A percentile compares a stretch with the other conserved stretches of the same genome.
These are phyloP conservation scores for Bursaphelenchus okinawaensis DNA, from an alignment of 2,888 invertebrate genomes.

Conservation along the genomic window DNA sequence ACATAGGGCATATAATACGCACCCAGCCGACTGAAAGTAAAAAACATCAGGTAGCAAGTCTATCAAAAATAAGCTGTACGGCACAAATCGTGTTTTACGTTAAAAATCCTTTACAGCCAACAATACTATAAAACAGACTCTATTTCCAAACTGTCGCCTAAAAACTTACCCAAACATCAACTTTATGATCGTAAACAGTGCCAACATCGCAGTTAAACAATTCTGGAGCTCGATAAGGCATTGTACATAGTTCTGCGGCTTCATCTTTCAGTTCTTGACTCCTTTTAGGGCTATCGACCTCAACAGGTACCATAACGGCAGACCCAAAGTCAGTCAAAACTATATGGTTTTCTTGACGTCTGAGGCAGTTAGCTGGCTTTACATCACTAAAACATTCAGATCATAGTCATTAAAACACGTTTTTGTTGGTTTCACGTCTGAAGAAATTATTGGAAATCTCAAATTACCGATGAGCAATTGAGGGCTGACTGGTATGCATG, in stretches of 20 bases:
- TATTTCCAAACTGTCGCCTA: not conserved
- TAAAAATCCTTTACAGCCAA: not conserved
- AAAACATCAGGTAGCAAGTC: not conserved
- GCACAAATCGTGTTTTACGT: not conserved
- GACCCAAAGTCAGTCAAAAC: conserved; percentile 77
- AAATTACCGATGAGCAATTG: conserved; percentile 35
- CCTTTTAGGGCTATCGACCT: conserved; percentile 58
- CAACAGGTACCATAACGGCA: conserved; percentile 58
- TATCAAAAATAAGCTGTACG: not conserved
- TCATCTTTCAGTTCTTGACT: conserved; percentile 67
- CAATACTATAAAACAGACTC: not conserved
- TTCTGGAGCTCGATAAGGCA: conserved; percentile 82
- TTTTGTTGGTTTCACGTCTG: too few species aligned
- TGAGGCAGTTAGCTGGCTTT: conserved; percentile 77
- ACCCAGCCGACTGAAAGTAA: conserved; percentile 71
- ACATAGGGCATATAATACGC: conserved; percentile 76
- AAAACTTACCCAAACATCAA: conserved; percentile 74
- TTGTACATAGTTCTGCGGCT: conserved; percentile 77
- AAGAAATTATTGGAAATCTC: conserved; percentile 1
- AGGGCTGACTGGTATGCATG: conserved; percentile 33
- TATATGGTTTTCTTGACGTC: conserved; percentile 69
- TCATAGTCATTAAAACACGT: not conserved
- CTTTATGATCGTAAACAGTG: conserved; percentile 74
- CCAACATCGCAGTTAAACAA: conserved; percentile 78
- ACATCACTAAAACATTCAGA: conserved; percentile 66